Evolutionary conservation across 1,140 invertebrate species (phyloP).

Genomic region (Aporrectodea caliginosa): DNA sequence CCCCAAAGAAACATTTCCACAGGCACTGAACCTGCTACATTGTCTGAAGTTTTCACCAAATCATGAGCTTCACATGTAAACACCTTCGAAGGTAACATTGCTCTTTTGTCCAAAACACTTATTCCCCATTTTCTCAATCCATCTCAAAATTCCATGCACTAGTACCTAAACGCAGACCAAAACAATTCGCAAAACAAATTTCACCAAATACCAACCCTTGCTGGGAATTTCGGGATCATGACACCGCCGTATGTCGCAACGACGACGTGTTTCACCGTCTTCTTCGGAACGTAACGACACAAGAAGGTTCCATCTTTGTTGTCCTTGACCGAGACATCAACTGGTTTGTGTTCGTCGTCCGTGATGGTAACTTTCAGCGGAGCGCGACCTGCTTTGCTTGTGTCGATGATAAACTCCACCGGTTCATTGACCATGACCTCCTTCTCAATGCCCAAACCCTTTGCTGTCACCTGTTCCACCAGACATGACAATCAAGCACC

Average conservation of each 20-base stretch:
- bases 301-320: constrained; percentile 66
- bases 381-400: constrained; percentile 79
- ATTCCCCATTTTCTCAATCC: too few species aligned
- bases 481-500: too few species aligned
- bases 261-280: constrained; percentile 21
- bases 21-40: too few species aligned
- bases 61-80: too few species aligned
- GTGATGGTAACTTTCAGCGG: constrained; percentile 72
- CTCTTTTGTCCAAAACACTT: too few species aligned
- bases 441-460: constrained; percentile 72
- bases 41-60: too few species aligned
- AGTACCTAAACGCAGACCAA: too few species aligned
- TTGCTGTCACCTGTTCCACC: constrained; percentile 74
- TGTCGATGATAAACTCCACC: constrained; percentile 77
- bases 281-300: constrained; percentile 63
- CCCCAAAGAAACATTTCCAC: too few species aligned
- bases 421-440: constrained; percentile 74
- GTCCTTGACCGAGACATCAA: constrained; percentile 58
- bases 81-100: too few species aligned
- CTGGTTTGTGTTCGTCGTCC: constrained; percentile 13
- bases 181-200: too few species aligned
- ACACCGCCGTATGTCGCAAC: constrained; percentile 19
- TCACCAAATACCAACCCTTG: too few species aligned
- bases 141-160: too few species aligned
- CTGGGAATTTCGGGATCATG: constrained; percentile 16